phyloP scores from a whole-genome alignment of 2,797 vertebrate species.

The Dendrocincla fuliginosa region DNA sequence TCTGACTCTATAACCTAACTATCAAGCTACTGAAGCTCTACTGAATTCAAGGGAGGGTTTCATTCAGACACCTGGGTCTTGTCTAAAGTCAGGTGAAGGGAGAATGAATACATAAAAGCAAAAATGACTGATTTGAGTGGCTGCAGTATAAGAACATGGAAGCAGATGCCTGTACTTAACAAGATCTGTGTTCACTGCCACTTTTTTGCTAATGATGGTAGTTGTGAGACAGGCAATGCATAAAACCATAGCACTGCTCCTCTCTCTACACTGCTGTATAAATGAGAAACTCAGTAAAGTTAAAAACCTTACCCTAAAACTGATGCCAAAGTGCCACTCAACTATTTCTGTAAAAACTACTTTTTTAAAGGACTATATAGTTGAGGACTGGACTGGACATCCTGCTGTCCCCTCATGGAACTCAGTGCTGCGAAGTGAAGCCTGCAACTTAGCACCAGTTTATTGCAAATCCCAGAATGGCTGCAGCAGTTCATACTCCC shows the following conservation, averaged over 20 bases:
- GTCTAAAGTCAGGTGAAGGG: background rate
- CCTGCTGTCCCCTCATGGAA: background rate
- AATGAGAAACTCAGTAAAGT: background rate
- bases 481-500: background rate
- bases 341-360: background rate
- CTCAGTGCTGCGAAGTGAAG: background rate
- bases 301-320: background rate
- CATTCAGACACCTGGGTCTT: background rate
- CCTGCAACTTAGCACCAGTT: background rate
- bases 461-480: background rate
- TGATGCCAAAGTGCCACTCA: background rate
- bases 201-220: background rate
- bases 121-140: background rate
- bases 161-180: background rate
- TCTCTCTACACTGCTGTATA: accelerated
- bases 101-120: background rate
- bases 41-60: background rate
- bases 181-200: background rate
- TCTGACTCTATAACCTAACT: background rate
- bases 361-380: background rate
- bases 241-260: accelerated
- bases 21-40: background rate
- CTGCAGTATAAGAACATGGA: background rate
- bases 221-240: background rate
- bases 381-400: background rate